phyloP scores from a whole-genome alignment of 2,888 invertebrate genomes.

The Petrophora chlorosata region DNA sequence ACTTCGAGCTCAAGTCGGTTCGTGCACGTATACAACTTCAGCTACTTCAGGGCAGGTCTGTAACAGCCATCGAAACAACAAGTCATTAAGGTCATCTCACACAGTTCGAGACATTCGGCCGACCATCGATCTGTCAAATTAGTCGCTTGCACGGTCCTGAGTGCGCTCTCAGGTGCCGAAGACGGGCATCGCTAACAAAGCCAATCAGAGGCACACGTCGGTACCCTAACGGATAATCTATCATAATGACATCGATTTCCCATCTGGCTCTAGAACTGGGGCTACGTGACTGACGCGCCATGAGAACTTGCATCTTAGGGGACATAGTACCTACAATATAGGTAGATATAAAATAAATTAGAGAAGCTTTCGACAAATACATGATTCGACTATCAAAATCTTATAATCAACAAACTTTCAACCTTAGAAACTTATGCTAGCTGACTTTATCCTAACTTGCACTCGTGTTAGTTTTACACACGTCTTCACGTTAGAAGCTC shows the following conservation, averaged over 20 bases:
- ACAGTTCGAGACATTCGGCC: conserved; percentile 47
- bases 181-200: conserved; percentile 76
- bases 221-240: conserved; percentile 75
- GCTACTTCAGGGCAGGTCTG: conserved; percentile 12
- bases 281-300: conserved; percentile 59
- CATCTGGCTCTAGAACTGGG: conserved; percentile 57
- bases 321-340: background rate
- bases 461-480: conserved; percentile 2
- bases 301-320: conserved; percentile 53
- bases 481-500: background rate
- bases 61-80: conserved; percentile 36
- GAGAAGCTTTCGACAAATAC: too few relatives aligned
- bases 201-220: conserved; percentile 73
- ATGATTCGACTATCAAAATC: too few relatives aligned
- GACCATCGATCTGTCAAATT: conserved; percentile 82
- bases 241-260: conserved; percentile 81
- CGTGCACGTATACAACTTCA: conserved; percentile 15
- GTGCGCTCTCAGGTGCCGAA: conserved; percentile 70
- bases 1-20: conserved; percentile 15
- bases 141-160: conserved; percentile 58
- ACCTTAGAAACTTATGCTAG: too few relatives aligned
- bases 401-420: too few relatives aligned
- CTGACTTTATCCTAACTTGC: background rate
- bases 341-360: too few relatives aligned
- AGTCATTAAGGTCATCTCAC: conserved; percentile 67